Evolutionary conservation across 2,113 vertebrate species (phyloP), one percentile per base, ranked within the genome.

Genomic region (Microtus pennsylvanicus): DNA sequence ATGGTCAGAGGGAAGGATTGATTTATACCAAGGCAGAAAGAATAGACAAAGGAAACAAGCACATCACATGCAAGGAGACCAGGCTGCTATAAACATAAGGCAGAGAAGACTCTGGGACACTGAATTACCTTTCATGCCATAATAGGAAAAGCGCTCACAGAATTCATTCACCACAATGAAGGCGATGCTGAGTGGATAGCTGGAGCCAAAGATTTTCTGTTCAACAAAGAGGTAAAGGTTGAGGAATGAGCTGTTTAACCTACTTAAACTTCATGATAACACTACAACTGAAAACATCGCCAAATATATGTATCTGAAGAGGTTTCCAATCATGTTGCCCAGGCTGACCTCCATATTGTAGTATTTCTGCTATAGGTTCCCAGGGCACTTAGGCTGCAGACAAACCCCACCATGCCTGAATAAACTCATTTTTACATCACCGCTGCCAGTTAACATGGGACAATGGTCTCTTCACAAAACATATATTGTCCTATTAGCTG

Each of bases 121-220:
- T 35, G 85, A 42, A 95, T 90, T 99, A 99, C 99, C 99, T 99
- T 99, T 99, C 99, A 99, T 99, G 98, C 99, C 99, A 99, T 99
- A 99, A 98, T 99, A 99, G 97, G 99, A 99, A 98, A 99, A 99
- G 33, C 99, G 99, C 90, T 99, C 99, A 0, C 99, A 99, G 99
- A 99, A 99, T 98, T 99, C 99, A 0, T 99, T 99, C 98, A 99
- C 99, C 97, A 99, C 99, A 2, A 99, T 99, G 98, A 99, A 99
- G 96, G 98, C 98, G 93, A 99, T 99, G 98, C 99, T 99, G 91
- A 98, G 52, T 3, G 99, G 99, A 89, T 99, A 99, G 92, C 99
- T 99, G 97, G 99, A 99, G 28, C 99, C 99, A 98, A 99, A 99
- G 72, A 99, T 85, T 99, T 99, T 99, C 99, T 99, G 78, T 50